Evolutionary conservation across 1,140 invertebrate species (phyloP).

Genomic region (Cotesia typhae): DNA sequence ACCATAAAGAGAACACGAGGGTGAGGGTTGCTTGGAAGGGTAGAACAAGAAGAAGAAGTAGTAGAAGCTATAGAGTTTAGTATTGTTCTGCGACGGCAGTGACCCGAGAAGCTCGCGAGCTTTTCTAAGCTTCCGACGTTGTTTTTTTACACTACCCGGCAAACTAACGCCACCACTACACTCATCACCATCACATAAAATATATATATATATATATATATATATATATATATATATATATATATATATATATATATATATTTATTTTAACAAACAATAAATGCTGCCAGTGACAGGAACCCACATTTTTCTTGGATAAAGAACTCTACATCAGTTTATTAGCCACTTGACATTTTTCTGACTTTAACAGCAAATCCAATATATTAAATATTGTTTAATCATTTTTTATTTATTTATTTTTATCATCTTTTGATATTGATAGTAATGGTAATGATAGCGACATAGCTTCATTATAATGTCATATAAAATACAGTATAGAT

Average conservation of each 20-base stretch:
- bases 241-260: not conserved
- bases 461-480: not conserved
- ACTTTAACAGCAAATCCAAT: slow-evolving; percentile 20
- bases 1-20: not conserved
- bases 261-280: slow-evolving; percentile 45
- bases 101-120: slow-evolving; percentile 53
- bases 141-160: slow-evolving; percentile 18
- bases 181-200: not conserved
- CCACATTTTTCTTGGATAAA: slow-evolving; percentile 32
- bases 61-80: slow-evolving; percentile 43
- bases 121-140: slow-evolving; percentile 38
- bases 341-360: slow-evolving; percentile 8
- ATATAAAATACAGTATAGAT: not conserved
- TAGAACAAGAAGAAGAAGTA: not conserved
- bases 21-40: not conserved
- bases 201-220: not conserved
- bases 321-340: no score
- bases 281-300: slow-evolving; percentile 55
- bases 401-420: no score
- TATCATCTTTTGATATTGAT: no score
- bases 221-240: not conserved
- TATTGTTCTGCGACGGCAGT: slow-evolving; percentile 55
- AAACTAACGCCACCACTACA: no score
- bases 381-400: no score
- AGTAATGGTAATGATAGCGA: not conserved